These are phyloP conservation scores for Drosophila insularis DNA, from an alignment of 1,140 invertebrate species.

Conservation along the genomic window DNA sequence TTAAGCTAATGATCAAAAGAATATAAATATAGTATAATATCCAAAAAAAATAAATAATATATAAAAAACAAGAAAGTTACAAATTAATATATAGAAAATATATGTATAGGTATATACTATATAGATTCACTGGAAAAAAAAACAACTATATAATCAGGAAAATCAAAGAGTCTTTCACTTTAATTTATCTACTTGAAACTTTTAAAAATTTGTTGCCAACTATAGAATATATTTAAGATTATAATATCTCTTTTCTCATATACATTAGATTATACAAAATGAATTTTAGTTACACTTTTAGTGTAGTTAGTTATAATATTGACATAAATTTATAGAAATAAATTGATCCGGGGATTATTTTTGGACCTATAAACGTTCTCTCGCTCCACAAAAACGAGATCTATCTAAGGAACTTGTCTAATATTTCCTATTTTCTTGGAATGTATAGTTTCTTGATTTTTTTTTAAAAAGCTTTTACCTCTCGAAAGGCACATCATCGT, in stretches of 20 bases:
- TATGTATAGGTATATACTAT: background rate
- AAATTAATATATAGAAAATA: slow-evolving; percentile 2
- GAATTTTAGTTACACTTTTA: background rate
- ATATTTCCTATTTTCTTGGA: background rate
- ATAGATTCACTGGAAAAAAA: background rate
- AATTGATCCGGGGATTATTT: no score
- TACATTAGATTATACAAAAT: no score
- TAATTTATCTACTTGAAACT: no score
- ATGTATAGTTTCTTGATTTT: background rate
- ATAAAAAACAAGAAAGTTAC: slow-evolving; percentile 31
- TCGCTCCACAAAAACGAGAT: no score
- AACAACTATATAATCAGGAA: background rate
- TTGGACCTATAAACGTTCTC: no score
- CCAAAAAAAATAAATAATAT: slow-evolving; percentile 46
- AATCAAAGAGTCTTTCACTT: no score
- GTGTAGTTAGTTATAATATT: slow-evolving; percentile 1
- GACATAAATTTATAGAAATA: background rate
- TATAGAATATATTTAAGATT: no score
- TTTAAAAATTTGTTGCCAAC: no score
- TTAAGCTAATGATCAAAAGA: slow-evolving; percentile 74
- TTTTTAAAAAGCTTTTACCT: slow-evolving; percentile 57
- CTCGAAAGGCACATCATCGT: slow-evolving; percentile 67
- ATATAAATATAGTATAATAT: slow-evolving; percentile 47
- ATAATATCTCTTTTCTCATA: no score
- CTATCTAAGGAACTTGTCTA: background rate